Base-by-base conservation (phyloP, 2,888 invertebrate genomes). In the Mycalesis mineus region DNA sequence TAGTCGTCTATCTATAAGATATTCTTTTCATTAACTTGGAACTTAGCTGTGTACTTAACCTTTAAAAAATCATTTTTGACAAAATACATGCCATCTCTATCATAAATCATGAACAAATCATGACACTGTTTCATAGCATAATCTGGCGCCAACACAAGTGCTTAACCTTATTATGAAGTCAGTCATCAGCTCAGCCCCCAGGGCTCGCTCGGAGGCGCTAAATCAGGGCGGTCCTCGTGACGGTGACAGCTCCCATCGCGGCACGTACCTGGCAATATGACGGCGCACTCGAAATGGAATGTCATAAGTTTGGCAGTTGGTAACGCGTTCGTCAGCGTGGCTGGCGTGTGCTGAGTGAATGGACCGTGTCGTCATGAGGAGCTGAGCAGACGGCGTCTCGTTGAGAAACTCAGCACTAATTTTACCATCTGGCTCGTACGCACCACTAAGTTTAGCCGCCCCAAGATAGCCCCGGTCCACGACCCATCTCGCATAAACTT, bases 401-500 rank as follows among this genome's bases (percentile, higher is more conserved):
- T 82, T 69, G 71, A 62, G 74, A 72, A 74, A 73, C 73, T 70
- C 85, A 79, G 77, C 84, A 88, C 89, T 88, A 88, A 89, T 84
- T 88, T 88, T 88, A 89, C 88, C 86, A 85, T 86, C 88, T 86
- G 85, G 84, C 88, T 82, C 84, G 78, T 75, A 84, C 87, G 82
- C 88, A 87, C 90, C 89, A 88, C 89, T 90, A 90, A 90, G 90
- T 90, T 85, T 90, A 90, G 90, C 89, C 84, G 86, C 88, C 88
- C 87, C 88, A 88, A 90, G 90, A 90, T 90, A 90, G 90, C 88
- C 80, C 78, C 88, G 88, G 88, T 89, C 89, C 89, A 86, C 89
- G 88, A 88, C 85, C 89, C 89, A 88, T 88, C 90, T 84, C 87
- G 87, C 88, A 89, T 88, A 88, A 89, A 89, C 89, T 89, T 89